A percentile compares a stretch with the other conserved stretches of the same genome.
These are phyloP conservation scores for Sphenodon punctatus DNA, from an alignment of 2,797 vertebrate species.

Conservation along the genomic window DNA sequence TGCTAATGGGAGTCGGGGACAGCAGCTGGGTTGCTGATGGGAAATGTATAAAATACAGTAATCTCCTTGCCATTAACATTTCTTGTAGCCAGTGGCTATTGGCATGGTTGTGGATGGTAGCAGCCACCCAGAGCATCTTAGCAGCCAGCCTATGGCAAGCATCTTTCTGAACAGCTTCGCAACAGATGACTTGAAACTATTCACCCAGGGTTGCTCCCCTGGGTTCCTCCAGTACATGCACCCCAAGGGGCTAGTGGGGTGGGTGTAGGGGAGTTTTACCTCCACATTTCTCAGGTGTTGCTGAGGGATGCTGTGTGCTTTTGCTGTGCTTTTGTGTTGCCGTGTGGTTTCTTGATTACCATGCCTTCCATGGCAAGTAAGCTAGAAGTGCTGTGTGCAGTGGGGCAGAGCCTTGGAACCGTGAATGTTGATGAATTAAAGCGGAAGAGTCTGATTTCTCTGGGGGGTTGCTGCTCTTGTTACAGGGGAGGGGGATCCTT, in stretches of 20 bases:
- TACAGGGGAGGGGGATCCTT: background rate
- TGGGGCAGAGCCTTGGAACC: conserved; percentile 32
- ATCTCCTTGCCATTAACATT: background rate
- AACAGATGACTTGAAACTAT: background rate
- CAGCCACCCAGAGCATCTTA: too few species aligned
- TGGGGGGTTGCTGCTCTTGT: background rate
- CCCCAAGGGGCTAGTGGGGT: background rate
- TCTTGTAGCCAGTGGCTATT: background rate
- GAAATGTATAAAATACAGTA: background rate
- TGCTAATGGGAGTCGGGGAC: fast-evolving
- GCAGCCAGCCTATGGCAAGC: fast-evolving
- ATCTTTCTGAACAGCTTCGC: background rate
- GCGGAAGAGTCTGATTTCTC: conserved; percentile 19
- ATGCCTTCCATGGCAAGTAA: background rate
- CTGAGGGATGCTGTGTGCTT: conserved; percentile 35
- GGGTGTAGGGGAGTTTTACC: background rate
- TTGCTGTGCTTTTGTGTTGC: conserved; percentile 55
- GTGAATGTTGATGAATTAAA: conserved; percentile 40
- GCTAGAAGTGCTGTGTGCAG: conserved; percentile 20
- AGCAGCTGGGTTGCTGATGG: background rate
- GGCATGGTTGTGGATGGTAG: background rate
- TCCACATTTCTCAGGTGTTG: background rate
- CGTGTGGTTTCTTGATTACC: background rate
- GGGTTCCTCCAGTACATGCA: too few species aligned
- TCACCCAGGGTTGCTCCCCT: background rate